Base-by-base conservation (phyloP, 2,888 invertebrate genomes). In the Tetranychus piercei region DNA sequence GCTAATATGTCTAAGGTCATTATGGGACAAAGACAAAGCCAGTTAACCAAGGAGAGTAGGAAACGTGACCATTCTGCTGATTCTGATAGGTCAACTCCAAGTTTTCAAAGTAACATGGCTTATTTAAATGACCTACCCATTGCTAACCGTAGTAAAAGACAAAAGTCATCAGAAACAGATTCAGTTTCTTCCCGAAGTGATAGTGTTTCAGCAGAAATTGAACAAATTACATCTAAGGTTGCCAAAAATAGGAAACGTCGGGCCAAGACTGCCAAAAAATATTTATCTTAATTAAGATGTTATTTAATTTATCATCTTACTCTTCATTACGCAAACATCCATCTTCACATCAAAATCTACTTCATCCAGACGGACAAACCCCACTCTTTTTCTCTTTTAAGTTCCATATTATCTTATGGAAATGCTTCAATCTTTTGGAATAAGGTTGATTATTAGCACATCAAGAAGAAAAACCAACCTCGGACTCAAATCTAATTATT, bases 141-240 rank as follows among this genome's bases (percentile, higher is more conserved):
- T 11, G 34, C 22, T 23, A 69, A 69, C 23, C 69, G 69, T 23
- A 23, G 69, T 11, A 69, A 69, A 22, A 20, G 22, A 23, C 20
- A n/a, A 20, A 69, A 69, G 20, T 69, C 69, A 69, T 69, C 69
- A 69, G 69, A 69, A 23, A 69, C 69, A 23, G 69, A 69, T 20
- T 69, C 69, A 23, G 69, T 69, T 11, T 69, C 69, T 23, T 23
- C 22, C 18, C 20, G 34, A 23, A 69, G 69, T 69, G 69, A 69
- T 69, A 18, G 34, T 18, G 69, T 22, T 20, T 69, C 69, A 69
- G 22, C 34, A 18, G 34, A 69, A 2, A 23, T 23, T 69, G 69
- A 69, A 69, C 55, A 55, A 55, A 55, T 55, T 55, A 55, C 55
- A 55, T 15, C 55, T 55, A 55, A 55, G 15, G 55, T 55, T 55